These are phyloP conservation scores for Hydrotaea diabolus DNA, from an alignment of 2,888 invertebrate genomes.

Conservation along the genomic window DNA sequence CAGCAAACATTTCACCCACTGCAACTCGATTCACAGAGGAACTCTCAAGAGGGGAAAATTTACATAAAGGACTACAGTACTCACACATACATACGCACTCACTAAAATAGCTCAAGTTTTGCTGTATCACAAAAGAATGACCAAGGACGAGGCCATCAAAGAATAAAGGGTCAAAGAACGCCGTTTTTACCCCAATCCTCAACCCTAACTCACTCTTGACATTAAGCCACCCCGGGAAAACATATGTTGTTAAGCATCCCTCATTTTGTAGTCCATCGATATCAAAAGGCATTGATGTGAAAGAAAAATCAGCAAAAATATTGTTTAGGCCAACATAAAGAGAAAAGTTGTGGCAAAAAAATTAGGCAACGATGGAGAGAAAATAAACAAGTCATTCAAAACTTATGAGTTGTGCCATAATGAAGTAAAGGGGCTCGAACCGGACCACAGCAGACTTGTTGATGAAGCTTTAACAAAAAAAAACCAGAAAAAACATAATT, in stretches of 20 bases:
- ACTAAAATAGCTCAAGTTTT: background rate
- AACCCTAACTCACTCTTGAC: background rate
- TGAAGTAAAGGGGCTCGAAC: background rate
- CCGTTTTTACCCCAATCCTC: background rate
- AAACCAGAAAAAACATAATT: constrained; percentile 3
- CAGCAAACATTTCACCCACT: background rate
- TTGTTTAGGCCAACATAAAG: too few species aligned
- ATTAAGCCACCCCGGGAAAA: background rate
- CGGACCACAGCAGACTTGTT: background rate
- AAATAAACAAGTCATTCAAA: constrained; percentile 20
- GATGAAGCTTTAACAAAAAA: constrained; percentile 13
- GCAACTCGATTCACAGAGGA: too few species aligned
- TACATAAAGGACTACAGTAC: background rate
- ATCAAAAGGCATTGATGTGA: background rate
- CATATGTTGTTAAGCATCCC: background rate
- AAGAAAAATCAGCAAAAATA: too few species aligned
- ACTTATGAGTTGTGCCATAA: constrained; percentile 19
- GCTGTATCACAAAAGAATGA: too few species aligned
- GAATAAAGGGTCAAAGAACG: background rate
- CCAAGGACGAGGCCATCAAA: background rate
- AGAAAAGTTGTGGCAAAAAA: background rate
- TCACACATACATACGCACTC: background rate
- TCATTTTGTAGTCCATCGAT: background rate
- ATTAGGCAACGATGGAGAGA: background rate
- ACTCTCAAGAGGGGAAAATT: background rate